A percentile compares a stretch with the other conserved stretches of the same genome.
Evolutionary conservation across 2,888 invertebrate species (phyloP).

Genomic region (Microplitis deprimator): DNA sequence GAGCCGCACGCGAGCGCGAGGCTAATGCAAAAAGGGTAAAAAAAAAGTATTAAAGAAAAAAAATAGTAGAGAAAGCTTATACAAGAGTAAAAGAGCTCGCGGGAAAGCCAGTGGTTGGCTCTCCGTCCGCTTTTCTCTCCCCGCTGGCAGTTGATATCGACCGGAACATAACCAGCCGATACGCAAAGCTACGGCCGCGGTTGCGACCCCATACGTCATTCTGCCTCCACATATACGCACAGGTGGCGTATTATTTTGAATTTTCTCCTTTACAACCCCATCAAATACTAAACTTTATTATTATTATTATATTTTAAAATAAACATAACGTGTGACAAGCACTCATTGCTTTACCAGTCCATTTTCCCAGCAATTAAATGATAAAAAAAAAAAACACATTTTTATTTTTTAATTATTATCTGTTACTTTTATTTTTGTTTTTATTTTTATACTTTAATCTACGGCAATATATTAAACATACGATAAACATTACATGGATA

Average conservation of each 20-base stretch:
- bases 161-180: conserved; percentile 56
- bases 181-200: conserved; percentile 59
- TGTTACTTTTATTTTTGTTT: neutral
- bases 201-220: conserved; percentile 49
- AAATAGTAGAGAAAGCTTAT: conserved; percentile 5
- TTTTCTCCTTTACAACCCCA: neutral
- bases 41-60: neutral
- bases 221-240: conserved; percentile 6
- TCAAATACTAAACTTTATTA: neutral
- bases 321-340: neutral
- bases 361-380: neutral
- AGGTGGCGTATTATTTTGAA: conserved; percentile 2
- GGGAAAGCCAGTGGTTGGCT: conserved; percentile 35
- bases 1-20: neutral
- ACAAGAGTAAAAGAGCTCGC: conserved; percentile 12
- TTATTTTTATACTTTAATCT: neutral
- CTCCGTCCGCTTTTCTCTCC: conserved; percentile 33
- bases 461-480: neutral
- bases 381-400: neutral
- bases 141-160: conserved; percentile 55
- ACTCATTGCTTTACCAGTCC: neutral
- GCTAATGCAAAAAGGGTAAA: neutral
- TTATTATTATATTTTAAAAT: neutral
- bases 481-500: neutral
- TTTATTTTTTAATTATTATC: neutral